Conservation (phyloP, 1,140 invertebrate genomes). For the Alviniconcha marisindica region DNA sequence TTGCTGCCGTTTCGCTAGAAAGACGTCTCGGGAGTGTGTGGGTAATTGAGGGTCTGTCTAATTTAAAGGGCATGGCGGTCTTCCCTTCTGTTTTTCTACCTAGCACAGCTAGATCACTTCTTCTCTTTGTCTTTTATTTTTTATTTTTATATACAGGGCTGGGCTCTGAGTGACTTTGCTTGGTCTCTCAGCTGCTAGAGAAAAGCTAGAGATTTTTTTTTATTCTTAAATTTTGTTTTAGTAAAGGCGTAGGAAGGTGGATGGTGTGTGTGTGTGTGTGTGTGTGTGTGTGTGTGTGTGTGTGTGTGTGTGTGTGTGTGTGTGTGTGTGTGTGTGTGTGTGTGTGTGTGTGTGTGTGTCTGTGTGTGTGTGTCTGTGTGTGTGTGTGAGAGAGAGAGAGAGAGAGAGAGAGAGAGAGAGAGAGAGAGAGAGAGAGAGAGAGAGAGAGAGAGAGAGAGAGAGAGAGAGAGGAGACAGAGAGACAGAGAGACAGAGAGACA, state of each 20-base stretch:
- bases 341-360: too few relatives aligned
- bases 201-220: too few relatives aligned
- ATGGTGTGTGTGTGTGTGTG: too few relatives aligned
- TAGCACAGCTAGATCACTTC: background rate
- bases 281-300: too few relatives aligned
- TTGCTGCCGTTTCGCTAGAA: background rate
- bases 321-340: too few relatives aligned
- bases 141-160: too few relatives aligned
- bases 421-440: constrained; percentile 13
- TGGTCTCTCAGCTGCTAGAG: too few relatives aligned
- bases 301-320: too few relatives aligned
- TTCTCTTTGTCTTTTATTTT: background rate
- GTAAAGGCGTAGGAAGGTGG: too few relatives aligned
- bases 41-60: background rate
- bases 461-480: background rate
- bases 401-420: background rate
- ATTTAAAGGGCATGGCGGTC: background rate
- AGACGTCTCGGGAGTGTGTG: background rate
- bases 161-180: too few relatives aligned
- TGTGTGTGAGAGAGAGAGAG: constrained; percentile 5
- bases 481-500: background rate
- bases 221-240: too few relatives aligned
- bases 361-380: too few relatives aligned
- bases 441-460: background rate
- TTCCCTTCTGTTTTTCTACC: background rate